A percentile compares a stretch with the other conserved stretches of the same genome.
These are phyloP conservation scores for Cylindroiulus punctatus DNA, from an alignment of 2,888 invertebrate genomes.

Conservation along the genomic window DNA sequence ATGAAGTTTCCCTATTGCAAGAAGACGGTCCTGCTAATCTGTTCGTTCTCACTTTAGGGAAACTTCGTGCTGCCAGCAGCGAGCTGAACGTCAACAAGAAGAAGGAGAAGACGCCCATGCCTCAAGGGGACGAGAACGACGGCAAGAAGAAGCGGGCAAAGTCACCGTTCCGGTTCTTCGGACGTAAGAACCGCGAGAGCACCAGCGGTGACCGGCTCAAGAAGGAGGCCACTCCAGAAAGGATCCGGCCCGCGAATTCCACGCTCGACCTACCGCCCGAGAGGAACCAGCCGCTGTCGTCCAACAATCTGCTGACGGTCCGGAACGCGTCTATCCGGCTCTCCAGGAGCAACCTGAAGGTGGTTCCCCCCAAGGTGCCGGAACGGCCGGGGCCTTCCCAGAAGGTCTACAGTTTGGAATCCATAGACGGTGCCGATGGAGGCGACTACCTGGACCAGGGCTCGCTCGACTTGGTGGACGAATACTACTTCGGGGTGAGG, in stretches of 20 bases:
- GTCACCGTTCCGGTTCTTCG: constrained; percentile 84
- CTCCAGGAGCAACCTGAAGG: constrained; percentile 70
- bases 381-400: constrained; percentile 72
- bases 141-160: constrained; percentile 82
- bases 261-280: constrained; percentile 56
- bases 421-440: constrained; percentile 74
- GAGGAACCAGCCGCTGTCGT: constrained; percentile 48
- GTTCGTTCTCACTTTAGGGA: constrained; percentile 30
- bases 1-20: too few species aligned
- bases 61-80: constrained; percentile 59
- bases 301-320: constrained; percentile 57
- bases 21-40: background rate
- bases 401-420: constrained; percentile 62
- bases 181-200: constrained; percentile 60
- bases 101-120: constrained; percentile 64
- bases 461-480: constrained; percentile 91
- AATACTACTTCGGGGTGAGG: constrained; percentile 89
- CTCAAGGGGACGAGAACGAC: constrained; percentile 70
- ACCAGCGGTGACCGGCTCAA: constrained; percentile 57
- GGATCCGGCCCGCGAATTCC: constrained; percentile 58
- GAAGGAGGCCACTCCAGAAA: constrained; percentile 73
- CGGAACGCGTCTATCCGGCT: constrained; percentile 60
- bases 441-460: constrained; percentile 88
- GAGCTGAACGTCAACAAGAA: constrained; percentile 59
- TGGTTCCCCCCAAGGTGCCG: constrained; percentile 74